Conservation (phyloP, 1,140 invertebrate genomes). For the Delia radicum region DNA sequence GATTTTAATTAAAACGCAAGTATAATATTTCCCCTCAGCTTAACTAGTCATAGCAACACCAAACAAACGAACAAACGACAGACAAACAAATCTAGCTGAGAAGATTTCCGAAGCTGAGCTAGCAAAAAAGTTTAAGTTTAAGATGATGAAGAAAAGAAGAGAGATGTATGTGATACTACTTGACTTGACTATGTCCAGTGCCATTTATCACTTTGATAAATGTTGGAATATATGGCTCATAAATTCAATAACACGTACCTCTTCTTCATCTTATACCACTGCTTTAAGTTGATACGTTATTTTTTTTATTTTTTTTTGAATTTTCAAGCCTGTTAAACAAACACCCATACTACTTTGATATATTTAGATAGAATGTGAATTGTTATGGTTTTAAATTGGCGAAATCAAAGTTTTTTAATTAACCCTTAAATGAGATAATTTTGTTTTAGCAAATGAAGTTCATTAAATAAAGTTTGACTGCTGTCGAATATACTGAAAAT, state of each 20-base stretch:
- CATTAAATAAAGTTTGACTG: too few relatives aligned
- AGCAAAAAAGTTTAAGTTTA: background rate
- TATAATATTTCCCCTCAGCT: conserved; percentile 18
- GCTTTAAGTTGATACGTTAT: background rate
- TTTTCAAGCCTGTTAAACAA: too few relatives aligned
- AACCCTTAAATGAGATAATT: too few relatives aligned
- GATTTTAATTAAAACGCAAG: conserved; percentile 24
- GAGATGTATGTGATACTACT: conserved; percentile 23
- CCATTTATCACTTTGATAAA: conserved; percentile 33
- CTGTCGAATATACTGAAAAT: too few relatives aligned
- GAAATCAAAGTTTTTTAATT: conserved; percentile 13
- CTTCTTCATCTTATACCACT: background rate
- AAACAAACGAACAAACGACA: background rate
- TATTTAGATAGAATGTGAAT: conserved; percentile 16
- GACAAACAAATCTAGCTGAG: background rate
- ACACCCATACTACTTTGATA: background rate
- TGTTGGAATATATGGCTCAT: conserved; percentile 27
- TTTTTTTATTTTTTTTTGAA: background rate
- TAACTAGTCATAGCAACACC: background rate
- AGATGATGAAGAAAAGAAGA: background rate
- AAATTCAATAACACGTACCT: conserved; percentile 31
- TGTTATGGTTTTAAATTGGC: conserved; percentile 19
- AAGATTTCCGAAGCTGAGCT: background rate
- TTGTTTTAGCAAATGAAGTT: too few relatives aligned
- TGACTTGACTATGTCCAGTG: conserved; percentile 23